A percentile compares a stretch with the other conserved stretches of the same genome.
These are phyloP conservation scores for Oreochromis niloticus DNA, from an alignment of 2,113 vertebrate genomes.

Conservation along the genomic window DNA sequence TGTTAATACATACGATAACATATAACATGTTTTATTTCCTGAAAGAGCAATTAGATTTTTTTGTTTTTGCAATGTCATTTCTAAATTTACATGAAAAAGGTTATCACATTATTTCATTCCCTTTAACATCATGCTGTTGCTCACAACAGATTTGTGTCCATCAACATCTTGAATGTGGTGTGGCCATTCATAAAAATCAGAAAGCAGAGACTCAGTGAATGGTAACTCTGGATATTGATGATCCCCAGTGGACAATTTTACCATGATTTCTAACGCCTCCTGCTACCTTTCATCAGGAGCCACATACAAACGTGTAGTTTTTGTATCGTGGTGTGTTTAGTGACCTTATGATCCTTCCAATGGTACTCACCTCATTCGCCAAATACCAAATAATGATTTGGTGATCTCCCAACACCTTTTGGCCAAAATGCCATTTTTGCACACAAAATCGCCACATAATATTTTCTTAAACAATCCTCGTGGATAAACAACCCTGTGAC, in stretches of 20 bases:
- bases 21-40: background rate
- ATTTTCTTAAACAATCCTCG: background rate
- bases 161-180: background rate
- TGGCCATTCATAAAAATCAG: background rate
- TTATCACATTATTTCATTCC: background rate
- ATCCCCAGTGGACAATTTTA: no score
- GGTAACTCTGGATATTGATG: no score
- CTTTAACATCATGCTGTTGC: background rate
- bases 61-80: background rate
- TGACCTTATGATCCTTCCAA: background rate
- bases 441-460: rapidly evolving
- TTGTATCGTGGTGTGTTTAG: background rate
- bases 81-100: background rate
- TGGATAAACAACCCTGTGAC: background rate
- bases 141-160: background rate
- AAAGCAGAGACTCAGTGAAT: background rate
- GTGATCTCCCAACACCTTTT: background rate
- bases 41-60: no score
- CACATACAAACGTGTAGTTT: background rate
- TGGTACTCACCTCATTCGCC: background rate
- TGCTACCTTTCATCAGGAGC: no score
- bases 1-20: background rate
- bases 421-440: background rate
- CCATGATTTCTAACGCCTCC: no score
- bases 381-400: background rate